phyloP scores from a whole-genome alignment of 2,888 invertebrate species.

The Trachelus stipa region DNA sequence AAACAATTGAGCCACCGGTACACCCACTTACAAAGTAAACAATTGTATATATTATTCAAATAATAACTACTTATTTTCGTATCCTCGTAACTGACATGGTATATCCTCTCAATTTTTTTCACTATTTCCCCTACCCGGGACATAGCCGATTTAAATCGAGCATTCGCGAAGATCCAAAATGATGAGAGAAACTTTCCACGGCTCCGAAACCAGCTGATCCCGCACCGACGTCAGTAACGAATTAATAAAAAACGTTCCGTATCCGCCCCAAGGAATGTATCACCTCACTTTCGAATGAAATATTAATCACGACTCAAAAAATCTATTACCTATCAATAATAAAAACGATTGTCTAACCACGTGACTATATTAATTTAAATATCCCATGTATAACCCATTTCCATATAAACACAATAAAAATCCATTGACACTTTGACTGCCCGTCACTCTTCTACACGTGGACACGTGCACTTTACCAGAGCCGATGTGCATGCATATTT shows the following conservation, averaged over 20 bases:
- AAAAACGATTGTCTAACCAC: not conserved
- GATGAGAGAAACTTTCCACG: not conserved
- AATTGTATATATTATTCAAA: not conserved
- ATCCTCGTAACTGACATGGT: not conserved
- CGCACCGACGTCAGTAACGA: not conserved
- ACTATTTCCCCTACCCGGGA: not conserved
- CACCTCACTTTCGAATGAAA: not conserved
- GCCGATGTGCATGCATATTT: not conserved
- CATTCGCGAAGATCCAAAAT: not conserved
- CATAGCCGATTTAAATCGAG: not conserved
- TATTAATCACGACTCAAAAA: not conserved
- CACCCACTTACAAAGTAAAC: conserved; percentile 28
- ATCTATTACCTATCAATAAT: not conserved
- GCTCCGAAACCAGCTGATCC: not conserved
- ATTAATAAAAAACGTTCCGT: not conserved
- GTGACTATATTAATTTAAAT: not conserved
- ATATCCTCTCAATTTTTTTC: not conserved
- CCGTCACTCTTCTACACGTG: not conserved
- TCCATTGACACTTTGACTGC: not conserved
- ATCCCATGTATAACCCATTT: not conserved
- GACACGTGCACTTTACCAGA: too few species aligned
- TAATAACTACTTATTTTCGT: not conserved
- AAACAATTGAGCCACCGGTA: conserved; percentile 9
- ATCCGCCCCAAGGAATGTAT: not conserved
- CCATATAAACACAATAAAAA: not conserved